These are phyloP conservation scores for Neotragus pygmaeus DNA, from an alignment of 2,113 vertebrate genomes.

Conservation along the genomic window DNA sequence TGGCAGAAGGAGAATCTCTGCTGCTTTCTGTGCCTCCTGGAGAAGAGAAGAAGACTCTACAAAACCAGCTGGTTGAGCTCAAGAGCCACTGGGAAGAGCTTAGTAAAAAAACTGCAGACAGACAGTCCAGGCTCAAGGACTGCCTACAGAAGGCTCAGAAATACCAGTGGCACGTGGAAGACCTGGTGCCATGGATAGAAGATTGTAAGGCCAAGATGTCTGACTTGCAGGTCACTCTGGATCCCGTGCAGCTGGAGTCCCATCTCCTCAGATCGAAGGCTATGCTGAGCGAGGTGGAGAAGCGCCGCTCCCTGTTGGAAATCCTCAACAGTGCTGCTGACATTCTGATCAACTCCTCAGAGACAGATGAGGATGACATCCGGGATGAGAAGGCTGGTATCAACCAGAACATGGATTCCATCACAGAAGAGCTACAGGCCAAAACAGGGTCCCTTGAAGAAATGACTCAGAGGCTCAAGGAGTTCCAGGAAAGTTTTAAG, in stretches of 20 bases:
- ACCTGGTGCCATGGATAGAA: conserved; percentile 90
- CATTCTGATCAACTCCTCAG: conserved; percentile 90
- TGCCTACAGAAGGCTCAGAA: conserved; percentile 90
- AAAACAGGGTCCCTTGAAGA: conserved; percentile 91
- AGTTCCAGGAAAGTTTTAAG: conserved; percentile 94
- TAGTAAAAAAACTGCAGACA: conserved; percentile 84
- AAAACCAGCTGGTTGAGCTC: conserved; percentile 86
- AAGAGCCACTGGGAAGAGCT: conserved; percentile 92
- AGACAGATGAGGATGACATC: conserved; percentile 90
- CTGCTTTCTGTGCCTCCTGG: conserved; percentile 88
- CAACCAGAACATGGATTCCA: conserved; percentile 89
- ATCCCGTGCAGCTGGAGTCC: conserved; percentile 87
- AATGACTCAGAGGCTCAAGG: conserved; percentile 91
- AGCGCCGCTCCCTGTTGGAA: conserved; percentile 89
- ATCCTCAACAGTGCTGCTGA: conserved; percentile 91
- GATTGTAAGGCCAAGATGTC: conserved; percentile 85
- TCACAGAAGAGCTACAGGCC: conserved; percentile 88
- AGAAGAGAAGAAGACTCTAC: conserved; percentile 88
- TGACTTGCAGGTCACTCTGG: conserved; percentile 86
- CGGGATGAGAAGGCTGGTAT: conserved; percentile 93
- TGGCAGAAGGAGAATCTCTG: conserved; percentile 90
- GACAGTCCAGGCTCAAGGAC: conserved; percentile 85
- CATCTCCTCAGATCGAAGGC: conserved; percentile 87
- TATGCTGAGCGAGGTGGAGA: conserved; percentile 90
- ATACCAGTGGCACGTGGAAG: conserved; percentile 87